Percentiles rank a stretch among this genome's conserved stretches.
phyloP scores from a whole-genome alignment of 2,888 invertebrate species.

The Oxyscelio sp. region DNA sequence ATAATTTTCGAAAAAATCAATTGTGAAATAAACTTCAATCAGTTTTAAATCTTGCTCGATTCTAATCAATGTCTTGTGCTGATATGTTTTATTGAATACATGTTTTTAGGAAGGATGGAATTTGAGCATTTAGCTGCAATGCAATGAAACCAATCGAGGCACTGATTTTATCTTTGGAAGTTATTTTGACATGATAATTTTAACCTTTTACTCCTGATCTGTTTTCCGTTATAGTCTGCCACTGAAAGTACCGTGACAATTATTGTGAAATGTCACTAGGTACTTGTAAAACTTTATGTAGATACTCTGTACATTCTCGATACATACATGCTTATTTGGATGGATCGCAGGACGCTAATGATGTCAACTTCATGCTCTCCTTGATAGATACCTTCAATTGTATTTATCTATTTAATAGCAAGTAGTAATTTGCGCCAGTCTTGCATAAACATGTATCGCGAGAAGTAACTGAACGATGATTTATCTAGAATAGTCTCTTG shows the following conservation, averaged over 20 bases:
- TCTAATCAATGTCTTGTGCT: slow-evolving; percentile 14
- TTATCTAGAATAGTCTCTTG: slow-evolving; percentile 46
- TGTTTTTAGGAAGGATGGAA: slow-evolving; percentile 22
- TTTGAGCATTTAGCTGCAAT: slow-evolving; percentile 1
- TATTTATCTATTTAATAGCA: slow-evolving; percentile 31
- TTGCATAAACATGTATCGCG: slow-evolving; percentile 43
- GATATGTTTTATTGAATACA: slow-evolving; percentile 15
- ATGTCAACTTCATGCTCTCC: slow-evolving; percentile 10
- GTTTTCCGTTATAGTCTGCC: slow-evolving; percentile 10
- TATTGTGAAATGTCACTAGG: background rate
- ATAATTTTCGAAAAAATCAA: slow-evolving; percentile 65
- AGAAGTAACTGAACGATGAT: slow-evolving; percentile 26
- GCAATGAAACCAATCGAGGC: slow-evolving; percentile 12
- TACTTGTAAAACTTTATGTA: slow-evolving; percentile 36
- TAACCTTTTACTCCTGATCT: slow-evolving; percentile 46
- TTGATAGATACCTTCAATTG: slow-evolving; percentile 30
- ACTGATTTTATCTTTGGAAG: slow-evolving; percentile 28
- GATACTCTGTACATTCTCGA: no score
- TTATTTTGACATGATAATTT: slow-evolving; percentile 40
- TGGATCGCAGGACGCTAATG: slow-evolving; percentile 27
- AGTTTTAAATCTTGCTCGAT: slow-evolving; percentile 27
- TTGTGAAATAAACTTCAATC: slow-evolving; percentile 31
- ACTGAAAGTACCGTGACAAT: slow-evolving; percentile 25
- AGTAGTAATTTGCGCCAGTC: slow-evolving; percentile 45
- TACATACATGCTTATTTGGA: no score